phyloP scores from a whole-genome alignment of 64 coral and sea anemone species.

The Pachyseris speciosa region DNA sequence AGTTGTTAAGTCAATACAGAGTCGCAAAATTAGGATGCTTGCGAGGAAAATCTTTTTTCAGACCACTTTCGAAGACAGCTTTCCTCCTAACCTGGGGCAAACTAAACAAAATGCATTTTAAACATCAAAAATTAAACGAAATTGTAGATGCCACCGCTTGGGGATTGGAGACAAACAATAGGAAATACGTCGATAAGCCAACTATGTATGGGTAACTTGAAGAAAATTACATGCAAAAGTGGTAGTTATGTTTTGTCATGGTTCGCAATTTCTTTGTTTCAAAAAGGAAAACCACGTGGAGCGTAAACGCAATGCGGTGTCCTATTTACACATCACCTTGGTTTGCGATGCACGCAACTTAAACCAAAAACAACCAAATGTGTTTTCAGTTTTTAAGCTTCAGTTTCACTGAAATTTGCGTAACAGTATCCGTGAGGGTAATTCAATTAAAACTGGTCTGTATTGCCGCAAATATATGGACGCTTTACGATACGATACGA shows the following conservation, averaged over 20 bases:
- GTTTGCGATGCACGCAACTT: background rate
- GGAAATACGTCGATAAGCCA: no score
- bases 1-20: background rate
- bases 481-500: no score
- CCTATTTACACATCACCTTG: slow-evolving; percentile 1
- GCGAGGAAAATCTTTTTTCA: background rate
- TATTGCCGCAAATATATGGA: no score
- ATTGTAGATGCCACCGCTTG: no score
- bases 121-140: no score
- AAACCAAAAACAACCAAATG: background rate
- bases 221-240: background rate
- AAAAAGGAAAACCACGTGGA: background rate
- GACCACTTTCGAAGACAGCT: background rate
- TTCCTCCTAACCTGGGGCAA: no score
- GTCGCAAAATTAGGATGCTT: background rate
- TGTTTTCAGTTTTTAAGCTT: background rate
- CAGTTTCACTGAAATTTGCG: no score
- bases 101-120: no score
- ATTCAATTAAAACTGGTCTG: no score
- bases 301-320: background rate
- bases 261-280: background rate
- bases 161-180: no score
- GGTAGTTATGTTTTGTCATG: background rate
- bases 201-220: background rate
- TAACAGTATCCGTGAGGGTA: no score